phyloP scores from a whole-genome alignment of 2,113 vertebrate species.

The Rhabdornis inornatus region DNA sequence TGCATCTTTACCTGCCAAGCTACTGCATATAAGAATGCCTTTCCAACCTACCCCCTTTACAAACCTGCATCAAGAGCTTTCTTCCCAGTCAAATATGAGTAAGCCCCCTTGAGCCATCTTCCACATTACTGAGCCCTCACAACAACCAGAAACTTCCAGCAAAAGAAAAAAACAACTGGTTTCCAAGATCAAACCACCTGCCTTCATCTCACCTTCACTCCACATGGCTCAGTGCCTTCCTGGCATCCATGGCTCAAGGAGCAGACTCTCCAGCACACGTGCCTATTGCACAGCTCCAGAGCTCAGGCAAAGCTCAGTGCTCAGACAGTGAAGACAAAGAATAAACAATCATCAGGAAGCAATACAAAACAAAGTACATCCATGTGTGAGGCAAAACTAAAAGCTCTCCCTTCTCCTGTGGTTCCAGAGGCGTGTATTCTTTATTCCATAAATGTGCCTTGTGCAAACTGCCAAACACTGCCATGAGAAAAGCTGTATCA shows the following conservation, averaged over 20 bases:
- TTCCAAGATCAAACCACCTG: neutral
- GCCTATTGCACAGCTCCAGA: neutral
- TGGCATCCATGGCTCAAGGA: accelerated
- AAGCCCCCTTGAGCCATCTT: neutral
- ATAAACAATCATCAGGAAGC: neutral
- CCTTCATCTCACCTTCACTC: neutral
- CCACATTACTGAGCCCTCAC: neutral
- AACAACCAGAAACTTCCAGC: neutral
- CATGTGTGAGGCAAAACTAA: neutral
- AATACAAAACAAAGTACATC: neutral
- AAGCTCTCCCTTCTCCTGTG: neutral
- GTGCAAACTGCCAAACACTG: neutral
- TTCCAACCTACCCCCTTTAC: neutral
- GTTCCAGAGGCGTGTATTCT: neutral
- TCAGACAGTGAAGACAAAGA: neutral
- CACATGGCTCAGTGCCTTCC: neutral
- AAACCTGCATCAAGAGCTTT: neutral
- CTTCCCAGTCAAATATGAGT: neutral
- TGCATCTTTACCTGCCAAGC: neutral
- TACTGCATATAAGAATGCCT: neutral
- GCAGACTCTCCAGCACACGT: neutral
- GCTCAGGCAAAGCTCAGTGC: neutral
- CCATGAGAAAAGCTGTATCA: neutral
- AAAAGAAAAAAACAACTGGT: neutral
- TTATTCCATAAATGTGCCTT: neutral